phyloP scores from a whole-genome alignment of 2,888 invertebrate genomes.

The Xestia rhomboidea region DNA sequence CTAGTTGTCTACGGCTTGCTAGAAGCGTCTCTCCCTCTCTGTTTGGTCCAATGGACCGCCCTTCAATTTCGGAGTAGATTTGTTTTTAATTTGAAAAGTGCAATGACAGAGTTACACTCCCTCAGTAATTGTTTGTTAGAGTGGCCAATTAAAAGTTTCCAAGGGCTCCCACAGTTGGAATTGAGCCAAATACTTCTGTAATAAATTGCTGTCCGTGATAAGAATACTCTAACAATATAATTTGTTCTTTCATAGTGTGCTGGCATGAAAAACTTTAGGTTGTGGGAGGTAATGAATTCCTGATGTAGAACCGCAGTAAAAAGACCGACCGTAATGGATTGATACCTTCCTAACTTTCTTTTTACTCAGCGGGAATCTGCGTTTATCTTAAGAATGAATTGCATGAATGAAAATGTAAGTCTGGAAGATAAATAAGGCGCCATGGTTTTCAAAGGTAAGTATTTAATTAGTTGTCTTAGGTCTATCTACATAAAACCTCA shows the following conservation, averaged over 20 bases:
- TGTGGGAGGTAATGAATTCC: slow-evolving; percentile 64
- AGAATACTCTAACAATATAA: slow-evolving; percentile 72
- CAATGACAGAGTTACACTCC: slow-evolving; percentile 67
- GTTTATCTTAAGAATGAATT: slow-evolving; percentile 54
- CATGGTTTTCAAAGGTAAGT: background rate
- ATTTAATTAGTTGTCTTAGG: slow-evolving; percentile 6
- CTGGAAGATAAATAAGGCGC: slow-evolving; percentile 16
- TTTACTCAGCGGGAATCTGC: slow-evolving; percentile 37
- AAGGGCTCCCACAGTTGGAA: slow-evolving; percentile 76
- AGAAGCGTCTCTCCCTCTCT: background rate
- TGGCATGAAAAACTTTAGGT: slow-evolving; percentile 64
- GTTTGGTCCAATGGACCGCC: background rate
- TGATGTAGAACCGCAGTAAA: slow-evolving; percentile 61
- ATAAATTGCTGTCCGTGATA: slow-evolving; percentile 73
- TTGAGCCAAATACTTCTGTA: slow-evolving; percentile 74
- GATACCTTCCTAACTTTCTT: slow-evolving; percentile 56
- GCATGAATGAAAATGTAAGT: slow-evolving; percentile 40
- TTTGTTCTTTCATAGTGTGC: slow-evolving; percentile 66
- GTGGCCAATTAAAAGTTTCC: slow-evolving; percentile 81
- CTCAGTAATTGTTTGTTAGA: slow-evolving; percentile 71
- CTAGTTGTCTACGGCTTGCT: slow-evolving; percentile 1
- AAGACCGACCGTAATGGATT: slow-evolving; percentile 62
- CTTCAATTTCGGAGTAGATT: slow-evolving; percentile 28
- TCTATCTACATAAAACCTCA: background rate
- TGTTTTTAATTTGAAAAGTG: slow-evolving; percentile 57